Base-by-base conservation (phyloP, 1,140 invertebrate genomes). In the Harpegnathos saltator region DNA sequence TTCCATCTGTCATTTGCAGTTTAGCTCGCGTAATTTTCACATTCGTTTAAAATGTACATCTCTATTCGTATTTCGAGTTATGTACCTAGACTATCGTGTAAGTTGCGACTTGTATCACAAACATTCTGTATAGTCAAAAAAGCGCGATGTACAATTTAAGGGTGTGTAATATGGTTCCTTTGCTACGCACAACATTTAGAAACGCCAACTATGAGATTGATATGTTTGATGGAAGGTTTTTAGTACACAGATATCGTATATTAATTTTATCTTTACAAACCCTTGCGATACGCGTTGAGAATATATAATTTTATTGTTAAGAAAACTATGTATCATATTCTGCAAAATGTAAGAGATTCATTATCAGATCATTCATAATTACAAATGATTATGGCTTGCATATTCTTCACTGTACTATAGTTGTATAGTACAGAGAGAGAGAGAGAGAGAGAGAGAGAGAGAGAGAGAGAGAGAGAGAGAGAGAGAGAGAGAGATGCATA, bases 331-430 rank as follows among this genome's bases (percentile, higher is more conserved):
- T 80, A 54, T 80, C 33, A 86, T 68, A 71, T 73, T 86, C 69
- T 68, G 29, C 68, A 77, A 80, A 80, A 72, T 77, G 15, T 83
- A 72, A 87, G 22, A 80, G 48, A 83, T 87, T 86, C 66, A 69
- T 84, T 86, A 86, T 87, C 83, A 50, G 22, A 68, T 86, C 22
- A 75, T 52, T 74, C 54, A 68, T 58, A 59, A 29, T 66, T 84
- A 33, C 56, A 63, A 48, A 50, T 69, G 44, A 88, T 62, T 74
- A 72, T 71, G 85, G 84, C 75, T 85, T 77, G 73, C 54, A 65
- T 85, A 56, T 83, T 81, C 63, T 87, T 87, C 82, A 62, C 85
- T 83, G 63, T 78, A 72, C 74, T 83, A 26, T 71, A 89, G 54
- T 81, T 85, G 74, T 73, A 88, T 74, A 89, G 86, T 50, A 65